Conservation (phyloP, 2,113 vertebrate genomes). For the Etheostoma cragini region DNA sequence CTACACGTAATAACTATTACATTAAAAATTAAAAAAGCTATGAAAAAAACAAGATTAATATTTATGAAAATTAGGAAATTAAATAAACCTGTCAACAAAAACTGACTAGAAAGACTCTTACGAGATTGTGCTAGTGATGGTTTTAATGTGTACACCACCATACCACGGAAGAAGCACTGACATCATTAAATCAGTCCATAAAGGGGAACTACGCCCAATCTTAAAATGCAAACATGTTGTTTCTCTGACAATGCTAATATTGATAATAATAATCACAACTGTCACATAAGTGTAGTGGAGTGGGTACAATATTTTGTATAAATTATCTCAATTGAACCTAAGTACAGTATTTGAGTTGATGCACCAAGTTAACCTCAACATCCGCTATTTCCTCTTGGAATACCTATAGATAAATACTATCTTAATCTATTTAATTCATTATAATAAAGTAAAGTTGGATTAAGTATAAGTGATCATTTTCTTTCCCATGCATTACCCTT, state of each 20-base stretch:
- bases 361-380: background rate
- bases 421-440: background rate
- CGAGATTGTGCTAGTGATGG: background rate
- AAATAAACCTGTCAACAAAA: background rate
- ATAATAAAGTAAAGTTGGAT: background rate
- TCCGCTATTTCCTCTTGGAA: background rate
- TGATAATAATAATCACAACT: too few relatives aligned
- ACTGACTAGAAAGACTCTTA: background rate
- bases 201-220: too few relatives aligned
- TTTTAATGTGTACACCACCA: background rate
- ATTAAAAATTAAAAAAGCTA: too few relatives aligned
- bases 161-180: too few relatives aligned
- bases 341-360: background rate
- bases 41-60: background rate
- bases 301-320: background rate
- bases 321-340: too few relatives aligned
- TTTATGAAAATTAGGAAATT: background rate
- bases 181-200: too few relatives aligned
- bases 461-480: background rate
- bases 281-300: too few relatives aligned
- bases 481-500: background rate
- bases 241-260: too few relatives aligned
- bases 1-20: too few relatives aligned
- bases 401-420: background rate
- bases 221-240: too few relatives aligned